Evolutionary conservation across 2,797 vertebrate species (phyloP), one percentile per base, ranked within the genome.

Genomic region (Alauda arvensis): DNA sequence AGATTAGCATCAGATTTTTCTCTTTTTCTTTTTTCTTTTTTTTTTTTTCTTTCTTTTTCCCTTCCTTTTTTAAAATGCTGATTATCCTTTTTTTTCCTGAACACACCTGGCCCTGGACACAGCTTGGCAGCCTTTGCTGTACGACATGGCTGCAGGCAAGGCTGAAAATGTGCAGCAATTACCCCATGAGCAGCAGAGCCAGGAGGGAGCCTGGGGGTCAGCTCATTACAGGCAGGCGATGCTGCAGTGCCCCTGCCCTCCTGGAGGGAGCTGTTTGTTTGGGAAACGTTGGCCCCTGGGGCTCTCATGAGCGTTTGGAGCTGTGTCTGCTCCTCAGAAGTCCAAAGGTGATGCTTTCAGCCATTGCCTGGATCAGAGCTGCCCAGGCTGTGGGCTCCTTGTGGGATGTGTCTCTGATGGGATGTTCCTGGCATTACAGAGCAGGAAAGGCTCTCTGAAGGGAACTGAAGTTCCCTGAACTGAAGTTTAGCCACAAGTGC

Each of bases 101-200:
- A 29, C 59, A 49, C 48, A 75, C 93, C 82, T 83, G 88, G 70
- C 66, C 63, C 74, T 78, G 79, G 74, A 60, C 82, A 53, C 21
- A 61, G 46, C 37, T 89, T 18, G 1, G 67, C 89, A 85, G 65
- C 78, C 57, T 88, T 89, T 8, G 1, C 77, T 72, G 2, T 53
- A 24, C 0, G 3, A 28, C 67, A 42, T 61, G 80, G 79, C 93
- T 94, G 60, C 85, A 87, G 90, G 93, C 91, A 93, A 94, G 63
- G 83, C 90, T 95, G 42, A 85, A 94, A 90, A 45, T 63, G 85
- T 60, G 39, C 67, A 79, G 87, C 88, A 82, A 82, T 91, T 88
- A 77, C 83, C 65, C 52, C 29, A 31, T 1, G 9, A 80, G 25
- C 29, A 15, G 69, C 45, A n/a, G 45, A 92, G 86, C 91, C 8